These are phyloP conservation scores for Drosophila neonasuta DNA, from an alignment of 2,888 invertebrate genomes.

Conservation along the genomic window DNA sequence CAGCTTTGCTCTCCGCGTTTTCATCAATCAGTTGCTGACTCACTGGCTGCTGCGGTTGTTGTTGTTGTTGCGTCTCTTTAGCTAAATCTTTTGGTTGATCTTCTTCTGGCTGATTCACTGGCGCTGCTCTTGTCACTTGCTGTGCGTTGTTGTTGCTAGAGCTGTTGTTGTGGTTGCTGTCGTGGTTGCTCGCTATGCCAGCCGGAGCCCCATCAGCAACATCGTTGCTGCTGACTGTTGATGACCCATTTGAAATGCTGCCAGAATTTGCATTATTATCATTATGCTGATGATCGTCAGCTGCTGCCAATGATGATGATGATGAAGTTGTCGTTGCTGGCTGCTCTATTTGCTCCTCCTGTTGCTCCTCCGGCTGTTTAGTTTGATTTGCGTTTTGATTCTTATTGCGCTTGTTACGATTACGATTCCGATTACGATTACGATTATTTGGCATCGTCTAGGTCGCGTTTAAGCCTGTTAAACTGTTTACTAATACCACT, in stretches of 20 bases:
- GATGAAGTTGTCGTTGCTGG: slow-evolving; percentile 18
- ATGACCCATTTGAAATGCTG: slow-evolving; percentile 72
- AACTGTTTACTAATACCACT: slow-evolving; percentile 37
- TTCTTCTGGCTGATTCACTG: slow-evolving; percentile 20
- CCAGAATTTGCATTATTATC: slow-evolving; percentile 70
- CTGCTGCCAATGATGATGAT: slow-evolving; percentile 6
- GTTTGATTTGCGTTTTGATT: slow-evolving; percentile 66
- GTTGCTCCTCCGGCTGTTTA: slow-evolving; percentile 27
- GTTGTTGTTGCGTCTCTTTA: not conserved
- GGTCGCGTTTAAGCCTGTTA: slow-evolving; percentile 42
- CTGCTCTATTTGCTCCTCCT: slow-evolving; percentile 10
- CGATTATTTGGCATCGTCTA: slow-evolving; percentile 79
- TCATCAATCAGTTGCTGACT: slow-evolving; percentile 12
- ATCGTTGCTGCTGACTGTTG: slow-evolving; percentile 29
- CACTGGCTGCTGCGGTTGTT: not conserved
- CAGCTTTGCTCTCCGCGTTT: not conserved
- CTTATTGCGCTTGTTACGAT: slow-evolving; percentile 76
- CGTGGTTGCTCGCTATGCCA: slow-evolving; percentile 34
- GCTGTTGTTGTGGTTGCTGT: slow-evolving; percentile 23
- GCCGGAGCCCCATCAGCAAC: slow-evolving; percentile 39
- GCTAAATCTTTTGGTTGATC: slow-evolving; percentile 7
- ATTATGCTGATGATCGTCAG: slow-evolving; percentile 35
- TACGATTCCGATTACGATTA: slow-evolving; percentile 75
- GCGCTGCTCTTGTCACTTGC: not conserved
- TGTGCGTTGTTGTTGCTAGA: slow-evolving; percentile 9